Base-by-base conservation (phyloP, 2,888 invertebrate species). In the Metellina segmentata region DNA sequence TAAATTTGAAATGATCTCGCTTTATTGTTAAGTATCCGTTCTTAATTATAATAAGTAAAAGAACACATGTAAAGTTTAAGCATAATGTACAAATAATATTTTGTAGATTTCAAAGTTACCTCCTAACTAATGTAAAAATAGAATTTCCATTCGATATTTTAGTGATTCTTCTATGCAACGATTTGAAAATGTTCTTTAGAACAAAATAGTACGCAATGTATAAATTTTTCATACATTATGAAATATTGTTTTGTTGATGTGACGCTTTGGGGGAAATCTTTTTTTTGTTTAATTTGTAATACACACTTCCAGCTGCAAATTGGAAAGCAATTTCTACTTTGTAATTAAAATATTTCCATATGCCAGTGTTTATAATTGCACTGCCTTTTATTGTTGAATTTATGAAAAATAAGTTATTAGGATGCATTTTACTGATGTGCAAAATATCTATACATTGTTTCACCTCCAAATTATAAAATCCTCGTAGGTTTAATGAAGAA, bases 1-100 rank as follows among this genome's bases (percentile, higher is more conserved):
- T 34, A 34, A 34, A 61, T 52, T 20, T n/a, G 79, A 79, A 79
- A 71, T 85, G 83, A 85, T 85, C 83, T 85, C 83, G 74, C 51
- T 78, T 78, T 52, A 78, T 51, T 72, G 72, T 72, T 72, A n/a
- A 72, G 72, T 78, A 78, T 52, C 52, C n/a, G 52, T 61, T 61
- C 16, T 61, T 16, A 61, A 61, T 61, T 7, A 61, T 16, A 16
- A 61, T 61, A 16, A 16, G 9, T 61, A 11, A 61, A 61, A 61
- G 9, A n/a, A n/a, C n/a, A 11, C 5, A 61, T 61, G 61, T 11
- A 61, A n/a, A 61, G 9, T 61, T 61, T 16, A 61, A 9, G 9
- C 34, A 4, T 34, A 34, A 34, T 34, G 34, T 34, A 34, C 61
- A 61, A 61, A 61, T 61, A 61, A 61, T 61, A 61, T 61, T 61